These are phyloP conservation scores for Typhlomys cinereus DNA, from an alignment of 2,113 vertebrate genomes.

Conservation along the genomic window DNA sequence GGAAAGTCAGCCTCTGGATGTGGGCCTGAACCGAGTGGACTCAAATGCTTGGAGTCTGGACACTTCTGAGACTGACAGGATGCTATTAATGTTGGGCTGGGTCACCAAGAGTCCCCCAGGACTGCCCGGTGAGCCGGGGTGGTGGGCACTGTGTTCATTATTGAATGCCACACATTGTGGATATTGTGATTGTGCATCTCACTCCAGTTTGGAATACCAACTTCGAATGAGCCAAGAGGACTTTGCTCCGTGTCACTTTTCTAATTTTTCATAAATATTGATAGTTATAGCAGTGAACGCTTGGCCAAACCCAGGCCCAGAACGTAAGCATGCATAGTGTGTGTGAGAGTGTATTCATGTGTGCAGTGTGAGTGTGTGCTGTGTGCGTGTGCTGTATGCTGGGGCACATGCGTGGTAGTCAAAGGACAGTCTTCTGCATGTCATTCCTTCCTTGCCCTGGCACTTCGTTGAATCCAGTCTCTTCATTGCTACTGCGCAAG, in stretches of 20 bases:
- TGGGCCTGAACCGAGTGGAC: neutral
- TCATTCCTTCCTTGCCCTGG: too few species aligned
- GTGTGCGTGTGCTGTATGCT: too few species aligned
- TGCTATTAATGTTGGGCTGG: neutral
- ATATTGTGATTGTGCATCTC: neutral
- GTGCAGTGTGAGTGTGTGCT: too few species aligned
- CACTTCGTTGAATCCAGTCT: too few species aligned
- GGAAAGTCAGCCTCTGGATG: too few species aligned
- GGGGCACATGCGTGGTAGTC: too few species aligned
- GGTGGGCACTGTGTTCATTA: too few species aligned
- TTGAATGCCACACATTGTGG: too few species aligned
- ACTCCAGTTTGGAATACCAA: neutral
- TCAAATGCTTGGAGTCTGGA: neutral
- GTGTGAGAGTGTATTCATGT: too few species aligned
- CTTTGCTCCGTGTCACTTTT: neutral
- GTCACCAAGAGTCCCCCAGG: neutral
- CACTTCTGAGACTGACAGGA: neutral
- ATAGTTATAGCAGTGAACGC: neutral
- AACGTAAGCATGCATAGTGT: too few species aligned
- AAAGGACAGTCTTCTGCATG: too few species aligned
- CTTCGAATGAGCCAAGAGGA: neutral
- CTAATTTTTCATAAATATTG: neutral
- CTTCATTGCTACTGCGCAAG: too few species aligned
- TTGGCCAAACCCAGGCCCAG: conserved; percentile 14
- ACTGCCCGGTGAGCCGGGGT: neutral